Evolutionary conservation across 2,888 invertebrate species (phyloP), one percentile per base, ranked within the genome.

Genomic region (Argynnis bischoffii): DNA sequence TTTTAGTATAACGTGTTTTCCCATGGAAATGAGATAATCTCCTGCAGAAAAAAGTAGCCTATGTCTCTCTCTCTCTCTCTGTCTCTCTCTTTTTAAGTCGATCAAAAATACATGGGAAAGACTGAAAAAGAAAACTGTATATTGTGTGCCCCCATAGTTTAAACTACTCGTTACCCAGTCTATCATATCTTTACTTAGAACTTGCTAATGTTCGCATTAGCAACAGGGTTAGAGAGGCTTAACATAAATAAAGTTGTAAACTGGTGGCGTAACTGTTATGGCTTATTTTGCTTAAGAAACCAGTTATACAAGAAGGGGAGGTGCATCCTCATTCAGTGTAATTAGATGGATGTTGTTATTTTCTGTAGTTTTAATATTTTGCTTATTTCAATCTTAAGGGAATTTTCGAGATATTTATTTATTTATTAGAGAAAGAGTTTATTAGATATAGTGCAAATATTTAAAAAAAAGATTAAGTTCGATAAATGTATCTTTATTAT

Each of bases 361-460:
- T 74, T 68, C 60, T 50, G 66, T 63, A 51, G 72, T 71, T 63
- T 77, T 78, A 77, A 80, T 77, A 79, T 63, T 66, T 72, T 41
- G 35, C 8, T 8, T 35, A 35, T 6, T 35, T 1, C 3, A 11
- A 11, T 41, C 35, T 11, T 41, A 41, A 41, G 11, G 35, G 35
- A 41, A 11, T 41, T 41, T 11, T 41, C 8, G 35, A 41, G 2
- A 11, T 41, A 8, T 41, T 41, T 41, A 8, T 41, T 41, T 5
- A 26, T 26, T 26, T 26, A 26, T 26, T 26, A 26, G 26, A 26
- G 26, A 26, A 26, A 26, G 0, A 41, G 35, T 41, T 41, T 41
- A 11, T 41, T 41, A 41, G 35, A 41, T 8, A 11, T 11, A 41
- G 2, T 41, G 2, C 35, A 41, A 41, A 41, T 41, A 41, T 41